Conservation (phyloP, 1,140 invertebrate genomes). For the Venustaconcha ellipsiformis region DNA sequence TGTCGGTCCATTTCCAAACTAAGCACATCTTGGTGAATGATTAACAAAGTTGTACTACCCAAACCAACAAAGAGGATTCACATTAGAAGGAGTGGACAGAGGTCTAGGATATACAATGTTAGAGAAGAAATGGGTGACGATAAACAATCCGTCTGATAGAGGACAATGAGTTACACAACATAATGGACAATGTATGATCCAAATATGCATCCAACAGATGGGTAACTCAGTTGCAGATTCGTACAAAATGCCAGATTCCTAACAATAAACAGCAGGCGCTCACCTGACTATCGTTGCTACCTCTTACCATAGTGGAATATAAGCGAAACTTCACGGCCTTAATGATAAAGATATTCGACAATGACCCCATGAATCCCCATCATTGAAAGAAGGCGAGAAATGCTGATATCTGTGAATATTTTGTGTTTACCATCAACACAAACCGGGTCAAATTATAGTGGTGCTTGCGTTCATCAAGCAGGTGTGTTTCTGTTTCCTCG, state of each 20-base stretch:
- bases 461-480: slow-evolving; percentile 7
- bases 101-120: slow-evolving; percentile 6
- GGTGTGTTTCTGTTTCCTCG: slow-evolving; percentile 17
- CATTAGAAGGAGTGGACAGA: neutral
- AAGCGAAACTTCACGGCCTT: neutral
- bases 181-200: neutral
- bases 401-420: slow-evolving; percentile 1
- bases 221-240: neutral
- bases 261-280: neutral
- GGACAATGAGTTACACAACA: neutral
- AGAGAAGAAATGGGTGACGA: neutral
- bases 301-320: neutral
- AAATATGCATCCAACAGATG: neutral
- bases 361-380: neutral
- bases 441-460: neutral
- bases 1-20: neutral
- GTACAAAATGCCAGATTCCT: neutral
- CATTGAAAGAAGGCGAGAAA: neutral
- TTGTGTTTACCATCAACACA: neutral
- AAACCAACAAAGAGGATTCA: too few relatives aligned
- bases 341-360: slow-evolving; percentile 5
- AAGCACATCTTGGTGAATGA: neutral
- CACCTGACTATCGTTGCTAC: neutral
- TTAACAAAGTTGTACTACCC: too few relatives aligned
- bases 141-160: neutral